Percentiles rank a stretch among this genome's conserved stretches.
Evolutionary conservation across 2,888 invertebrate species (phyloP).

Genomic region (Xestia rhomboidea): DNA sequence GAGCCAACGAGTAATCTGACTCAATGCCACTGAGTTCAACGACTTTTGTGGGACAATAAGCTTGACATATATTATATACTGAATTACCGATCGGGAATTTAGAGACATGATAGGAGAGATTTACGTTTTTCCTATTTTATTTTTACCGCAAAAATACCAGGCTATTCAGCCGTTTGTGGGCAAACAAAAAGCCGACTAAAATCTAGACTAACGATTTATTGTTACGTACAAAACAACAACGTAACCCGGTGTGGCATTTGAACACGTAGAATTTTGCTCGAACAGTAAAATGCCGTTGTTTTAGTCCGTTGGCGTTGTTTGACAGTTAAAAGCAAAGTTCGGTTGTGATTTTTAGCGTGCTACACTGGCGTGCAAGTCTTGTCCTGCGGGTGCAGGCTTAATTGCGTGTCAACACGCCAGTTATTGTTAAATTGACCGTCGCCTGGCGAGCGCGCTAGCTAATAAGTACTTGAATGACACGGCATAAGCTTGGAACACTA

Average conservation of each 20-base stretch:
- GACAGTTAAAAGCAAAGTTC: conserved; percentile 34
- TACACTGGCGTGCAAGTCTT: conserved; percentile 68
- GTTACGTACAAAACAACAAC: conserved; percentile 23
- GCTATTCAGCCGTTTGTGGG: neutral
- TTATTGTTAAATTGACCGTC: conserved; percentile 73
- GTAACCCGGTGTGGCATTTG: conserved; percentile 15
- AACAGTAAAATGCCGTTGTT: conserved; percentile 36
- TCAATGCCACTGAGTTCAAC: conserved; percentile 35
- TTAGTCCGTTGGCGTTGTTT: conserved; percentile 35
- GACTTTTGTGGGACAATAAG: conserved; percentile 29
- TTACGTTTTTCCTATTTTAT: neutral
- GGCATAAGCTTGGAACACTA: neutral
- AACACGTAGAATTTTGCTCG: conserved; percentile 31
- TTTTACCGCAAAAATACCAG: conserved; percentile 14
- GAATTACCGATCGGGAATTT: neutral
- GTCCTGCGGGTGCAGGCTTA: conserved; percentile 67
- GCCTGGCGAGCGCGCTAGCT: conserved; percentile 42
- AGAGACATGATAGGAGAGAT: neutral
- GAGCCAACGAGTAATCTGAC: conserved; percentile 23
- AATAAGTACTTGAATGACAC: conserved; percentile 31
- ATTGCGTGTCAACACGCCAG: conserved; percentile 76
- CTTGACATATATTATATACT: neutral
- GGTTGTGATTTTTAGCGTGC: conserved; percentile 63
- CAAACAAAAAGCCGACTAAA: conserved; percentile 17
- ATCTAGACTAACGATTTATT: conserved; percentile 20